These are phyloP conservation scores for Campoplex capitator DNA, from an alignment of 2,888 invertebrate genomes.

Conservation along the genomic window DNA sequence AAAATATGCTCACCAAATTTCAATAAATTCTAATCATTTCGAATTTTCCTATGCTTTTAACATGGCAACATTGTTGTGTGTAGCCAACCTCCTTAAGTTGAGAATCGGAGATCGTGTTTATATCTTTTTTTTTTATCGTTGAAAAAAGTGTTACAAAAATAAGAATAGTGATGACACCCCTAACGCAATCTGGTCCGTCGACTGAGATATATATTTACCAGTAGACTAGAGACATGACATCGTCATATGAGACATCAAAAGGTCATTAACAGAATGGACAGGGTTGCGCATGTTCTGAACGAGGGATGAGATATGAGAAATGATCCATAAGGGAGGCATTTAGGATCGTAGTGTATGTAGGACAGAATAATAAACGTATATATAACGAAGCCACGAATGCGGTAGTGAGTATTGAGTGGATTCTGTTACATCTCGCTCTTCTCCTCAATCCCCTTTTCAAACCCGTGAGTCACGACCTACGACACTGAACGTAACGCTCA, in stretches of 20 bases:
- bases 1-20: no score
- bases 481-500: slow-evolving; percentile 68
- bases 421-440: not conserved
- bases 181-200: not conserved
- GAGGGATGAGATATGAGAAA: slow-evolving; percentile 28
- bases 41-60: no score
- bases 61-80: no score
- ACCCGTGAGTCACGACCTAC: slow-evolving; percentile 44
- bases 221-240: not conserved
- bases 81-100: no score
- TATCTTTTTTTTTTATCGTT: not conserved
- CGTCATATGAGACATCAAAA: slow-evolving; percentile 1
- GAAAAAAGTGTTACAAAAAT: not conserved
- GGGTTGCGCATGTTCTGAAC: not conserved
- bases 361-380: slow-evolving; percentile 40
- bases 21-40: no score
- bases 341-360: slow-evolving; percentile 16
- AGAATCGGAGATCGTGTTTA: not conserved
- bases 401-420: slow-evolving; percentile 22
- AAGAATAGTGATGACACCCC: not conserved
- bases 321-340: slow-evolving; percentile 34
- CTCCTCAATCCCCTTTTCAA: not conserved
- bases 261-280: not conserved
- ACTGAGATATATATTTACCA: not conserved
- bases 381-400: slow-evolving; percentile 1